Conservation (phyloP, 1,140 invertebrate species). For the Diprion similis region DNA sequence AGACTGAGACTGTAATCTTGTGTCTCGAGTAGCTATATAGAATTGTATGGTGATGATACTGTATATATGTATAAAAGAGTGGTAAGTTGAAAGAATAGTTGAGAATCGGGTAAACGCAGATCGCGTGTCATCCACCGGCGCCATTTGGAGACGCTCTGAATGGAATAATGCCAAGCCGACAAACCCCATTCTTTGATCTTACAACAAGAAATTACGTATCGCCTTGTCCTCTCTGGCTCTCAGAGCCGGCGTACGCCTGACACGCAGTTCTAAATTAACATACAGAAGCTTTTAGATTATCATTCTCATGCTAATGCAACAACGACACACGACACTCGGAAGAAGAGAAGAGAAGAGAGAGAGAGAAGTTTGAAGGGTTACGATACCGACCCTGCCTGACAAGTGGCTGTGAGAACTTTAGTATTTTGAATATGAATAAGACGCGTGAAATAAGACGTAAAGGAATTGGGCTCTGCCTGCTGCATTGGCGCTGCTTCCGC, state of each 20-base stretch:
- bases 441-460: neutral
- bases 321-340: neutral
- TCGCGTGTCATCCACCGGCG: too few species aligned
- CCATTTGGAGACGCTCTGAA: neutral
- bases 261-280: conserved; percentile 3
- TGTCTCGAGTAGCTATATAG: too few species aligned
- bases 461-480: neutral
- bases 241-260: neutral
- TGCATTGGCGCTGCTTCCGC: neutral
- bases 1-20: too few species aligned
- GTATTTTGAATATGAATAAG: conserved; percentile 4
- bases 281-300: conserved; percentile 6
- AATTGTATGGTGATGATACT: too few species aligned
- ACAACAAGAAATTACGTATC: neutral
- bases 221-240: neutral
- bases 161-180: neutral
- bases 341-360: neutral
- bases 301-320: neutral
- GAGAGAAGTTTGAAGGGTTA: neutral
- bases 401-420: neutral
- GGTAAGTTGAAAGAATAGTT: too few species aligned
- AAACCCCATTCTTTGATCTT: neutral
- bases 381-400: neutral
- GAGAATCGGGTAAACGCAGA: too few species aligned
- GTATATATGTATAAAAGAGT: too few species aligned